Percentiles rank a stretch among this genome's conserved stretches.
Evolutionary conservation across 2,797 vertebrate genomes (phyloP).

Genomic region (Loriculus beryllinus): DNA sequence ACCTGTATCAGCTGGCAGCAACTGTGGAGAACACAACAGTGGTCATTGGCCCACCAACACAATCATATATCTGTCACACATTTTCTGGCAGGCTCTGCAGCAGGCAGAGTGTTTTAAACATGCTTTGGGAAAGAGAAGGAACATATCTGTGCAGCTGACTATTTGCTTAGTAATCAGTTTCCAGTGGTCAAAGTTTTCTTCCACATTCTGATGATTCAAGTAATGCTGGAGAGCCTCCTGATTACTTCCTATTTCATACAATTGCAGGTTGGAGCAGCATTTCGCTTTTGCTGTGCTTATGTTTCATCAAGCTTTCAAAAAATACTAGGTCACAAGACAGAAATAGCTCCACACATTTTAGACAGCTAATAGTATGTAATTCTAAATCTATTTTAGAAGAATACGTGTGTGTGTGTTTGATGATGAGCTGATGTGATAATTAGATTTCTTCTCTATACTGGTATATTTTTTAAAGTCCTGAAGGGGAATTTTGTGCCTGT

Average conservation of each 20-base stretch:
- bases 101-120: not conserved
- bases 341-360: not conserved
- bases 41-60: rapidly evolving
- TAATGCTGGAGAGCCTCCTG: not conserved
- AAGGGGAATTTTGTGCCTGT: not conserved
- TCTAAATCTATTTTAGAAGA: not conserved
- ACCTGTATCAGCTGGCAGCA: not conserved
- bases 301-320: conserved; percentile 12
- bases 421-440: not conserved
- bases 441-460: not conserved
- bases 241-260: not conserved
- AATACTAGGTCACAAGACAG: not conserved
- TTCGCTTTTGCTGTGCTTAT: not conserved
- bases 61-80: rapidly evolving
- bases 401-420: not conserved
- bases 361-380: not conserved
- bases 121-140: not conserved
- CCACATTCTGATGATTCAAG: not conserved
- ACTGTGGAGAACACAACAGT: not conserved
- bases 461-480: not conserved
- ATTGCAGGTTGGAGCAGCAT: not conserved
- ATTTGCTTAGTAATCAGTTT: not conserved
- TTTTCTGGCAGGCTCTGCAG: not conserved
- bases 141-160: not conserved
- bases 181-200: not conserved